Evolutionary conservation across 1,140 invertebrate species (phyloP).

Genomic region (Penaeus japonicus): DNA sequence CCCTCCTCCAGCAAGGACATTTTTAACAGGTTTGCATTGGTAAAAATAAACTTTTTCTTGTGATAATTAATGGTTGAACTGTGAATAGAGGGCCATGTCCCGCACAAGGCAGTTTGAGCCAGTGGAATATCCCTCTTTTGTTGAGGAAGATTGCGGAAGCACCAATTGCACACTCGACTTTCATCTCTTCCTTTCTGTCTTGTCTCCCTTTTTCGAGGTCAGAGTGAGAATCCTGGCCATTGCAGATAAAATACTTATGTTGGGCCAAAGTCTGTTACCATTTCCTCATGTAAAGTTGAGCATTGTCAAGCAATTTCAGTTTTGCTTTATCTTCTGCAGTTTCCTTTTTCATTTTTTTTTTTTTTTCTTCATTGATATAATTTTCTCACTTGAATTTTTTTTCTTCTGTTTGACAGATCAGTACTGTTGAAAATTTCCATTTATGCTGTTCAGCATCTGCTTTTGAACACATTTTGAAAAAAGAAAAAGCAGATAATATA

Average conservation of each 20-base stretch:
- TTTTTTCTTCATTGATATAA: not conserved
- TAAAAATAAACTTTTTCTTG: constrained; percentile 1
- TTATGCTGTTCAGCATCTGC: not conserved
- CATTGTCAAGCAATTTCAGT: not conserved
- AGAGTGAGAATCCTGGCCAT: not conserved
- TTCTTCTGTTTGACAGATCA: no score
- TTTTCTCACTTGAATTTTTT: no score
- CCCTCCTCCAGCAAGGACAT: not conserved
- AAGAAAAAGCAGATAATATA: no score
- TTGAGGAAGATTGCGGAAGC: not conserved
- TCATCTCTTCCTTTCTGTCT: no score
- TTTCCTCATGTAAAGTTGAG: constrained; percentile 10
- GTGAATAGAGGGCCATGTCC: not conserved
- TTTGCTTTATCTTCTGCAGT: not conserved
- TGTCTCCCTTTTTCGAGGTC: no score
- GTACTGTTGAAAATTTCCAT: not conserved
- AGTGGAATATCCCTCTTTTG: no score
- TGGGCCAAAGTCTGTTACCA: constrained; percentile 19
- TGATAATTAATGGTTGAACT: not conserved
- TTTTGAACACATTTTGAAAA: no score
- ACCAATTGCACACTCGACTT: not conserved
- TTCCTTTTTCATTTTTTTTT: not conserved
- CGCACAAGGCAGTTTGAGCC: no score
- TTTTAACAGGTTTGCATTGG: not conserved
- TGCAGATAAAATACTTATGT: constrained; percentile 1